Conservation (phyloP, 2,888 invertebrate genomes). For the Drosophila kuntzei region DNA sequence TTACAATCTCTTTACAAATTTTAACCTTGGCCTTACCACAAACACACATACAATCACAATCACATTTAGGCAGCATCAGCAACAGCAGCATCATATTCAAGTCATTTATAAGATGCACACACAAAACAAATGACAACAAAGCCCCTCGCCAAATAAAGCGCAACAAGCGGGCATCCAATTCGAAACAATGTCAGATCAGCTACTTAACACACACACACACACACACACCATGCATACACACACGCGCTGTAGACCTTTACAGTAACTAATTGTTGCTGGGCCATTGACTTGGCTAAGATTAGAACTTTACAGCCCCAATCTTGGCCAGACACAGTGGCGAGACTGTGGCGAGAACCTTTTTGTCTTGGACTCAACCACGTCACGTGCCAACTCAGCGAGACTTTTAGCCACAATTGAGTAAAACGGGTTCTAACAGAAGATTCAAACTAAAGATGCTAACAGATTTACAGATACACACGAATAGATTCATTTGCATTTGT, state of each 20-base stretch:
- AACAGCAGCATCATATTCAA: conserved; percentile 31
- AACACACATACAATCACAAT: conserved; percentile 20
- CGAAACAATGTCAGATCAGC: conserved; percentile 72
- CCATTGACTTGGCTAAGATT: conserved; percentile 49
- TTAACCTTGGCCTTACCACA: conserved; percentile 76
- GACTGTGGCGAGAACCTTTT: conserved; percentile 38
- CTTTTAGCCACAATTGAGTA: neutral
- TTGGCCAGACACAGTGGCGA: conserved; percentile 66
- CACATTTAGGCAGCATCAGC: conserved; percentile 25
- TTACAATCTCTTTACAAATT: conserved; percentile 81
- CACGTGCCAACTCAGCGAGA: conserved; percentile 35
- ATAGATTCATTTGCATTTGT: conserved; percentile 65
- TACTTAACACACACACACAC: conserved; percentile 36
- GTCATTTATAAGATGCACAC: conserved; percentile 62
- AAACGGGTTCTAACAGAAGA: conserved; percentile 36
- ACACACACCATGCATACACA: neutral
- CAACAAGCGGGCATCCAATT: conserved; percentile 59
- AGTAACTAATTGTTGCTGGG: conserved; percentile 44
- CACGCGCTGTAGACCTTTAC: conserved; percentile 24
- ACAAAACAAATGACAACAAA: conserved; percentile 43
- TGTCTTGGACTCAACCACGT: conserved; percentile 19
- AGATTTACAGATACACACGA: conserved; percentile 12
- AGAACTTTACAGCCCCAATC: conserved; percentile 61
- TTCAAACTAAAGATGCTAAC: conserved; percentile 30
- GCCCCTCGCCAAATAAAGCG: conserved; percentile 53